Base-by-base conservation (phyloP, 2,888 invertebrate genomes). In the Drosophila mayaguana region DNA sequence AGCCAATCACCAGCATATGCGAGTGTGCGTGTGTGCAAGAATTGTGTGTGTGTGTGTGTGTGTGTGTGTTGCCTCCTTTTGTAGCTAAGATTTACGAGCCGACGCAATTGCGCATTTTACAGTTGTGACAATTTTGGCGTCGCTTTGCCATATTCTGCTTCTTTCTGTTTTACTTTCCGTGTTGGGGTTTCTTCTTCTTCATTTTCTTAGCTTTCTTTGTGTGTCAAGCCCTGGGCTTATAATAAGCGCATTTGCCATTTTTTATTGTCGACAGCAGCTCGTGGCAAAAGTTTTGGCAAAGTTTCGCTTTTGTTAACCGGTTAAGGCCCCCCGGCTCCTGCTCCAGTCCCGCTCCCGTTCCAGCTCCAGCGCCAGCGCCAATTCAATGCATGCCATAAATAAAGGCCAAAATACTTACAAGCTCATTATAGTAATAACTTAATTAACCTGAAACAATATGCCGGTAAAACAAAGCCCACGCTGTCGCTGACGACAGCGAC, bases 341-440 rank as follows among this genome's bases (percentile, higher is more conserved):
- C 38, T 25, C 25, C 28, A 3, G 46, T 25, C 25, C 28, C 1
- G 46, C 38, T 40, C 11, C 50, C 14, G 20, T 16, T 32, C 32
- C 48, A 2, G 25, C 28, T 28, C 28, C 28, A 1, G 28, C 28
- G 7, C 1, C 28, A 16, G 2, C 38, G 11, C 36, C 62, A 56
- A 64, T 57, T 62, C 78, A 75, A 71, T 80, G 89, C 79, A 83
- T 76, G 81, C 78, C 78, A 80, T 87, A 89, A 87, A 85, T 88
- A 88, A 76, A 75, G 54, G 59, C 80, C 70, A 72, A 80, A 85
- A 81, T 89, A 81, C 83, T 80, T 81, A 85, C 85, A 84, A 84
- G 87, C 87, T 87, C 89, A 87, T 87, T 87, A 87, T 89, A 80
- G 89, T 87, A 89, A 87, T 88, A 87, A 88, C 89, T 87, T 89